Base-by-base conservation (phyloP, 35 echinoderm and acorn worm genomes). In the Strongylocentrotus purpuratus region DNA sequence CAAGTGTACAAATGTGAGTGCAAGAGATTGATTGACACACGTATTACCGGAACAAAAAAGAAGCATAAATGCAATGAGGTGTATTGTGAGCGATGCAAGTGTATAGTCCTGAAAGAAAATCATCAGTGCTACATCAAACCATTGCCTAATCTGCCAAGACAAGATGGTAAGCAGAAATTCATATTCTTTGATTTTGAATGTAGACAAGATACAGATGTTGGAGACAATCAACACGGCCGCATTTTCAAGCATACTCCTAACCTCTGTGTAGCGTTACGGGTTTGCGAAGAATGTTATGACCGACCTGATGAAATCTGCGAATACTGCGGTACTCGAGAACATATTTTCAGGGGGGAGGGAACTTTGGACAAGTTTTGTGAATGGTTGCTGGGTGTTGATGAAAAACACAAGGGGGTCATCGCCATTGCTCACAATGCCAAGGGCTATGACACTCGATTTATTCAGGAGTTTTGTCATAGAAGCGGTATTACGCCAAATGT, bases 161-260 rank as follows among this genome's bases (percentile, higher is more conserved):
- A 31, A 95, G 18, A 33, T 5, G 15, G 50, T 45, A 92, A 2
- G 33, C 55, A 46, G 11, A 94, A 93, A 31, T 98, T 95, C n/a
- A 94, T 98, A 14, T 98, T 98, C 61, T 98, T 96, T 32, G 97
- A 98, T 65, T 95, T 98, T 61, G 94, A 98, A 85, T 97, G 96
- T 94, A 88, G 85, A 8, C 96, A 96, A 86, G 98, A 99, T 20
- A 52, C 9, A 18, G 59, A 94, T 5, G 52, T 94, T 11, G 91
- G 17, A 5, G 91, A 48, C n/a, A 92, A 92, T 55, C 5, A 92
- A 9, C 91, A 55, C 20, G 91, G 91, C 10, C 18, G 46, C 9
- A 11, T 92, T 28, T 92, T 92, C 8, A 92, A 92, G 28, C 96
- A 99, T 86, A 46, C 88, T 59, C 96, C 96, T 9, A 97, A 99